Evolutionary conservation across 2,113 vertebrate genomes (phyloP).

Genomic region (Pogonocichla stellata): DNA sequence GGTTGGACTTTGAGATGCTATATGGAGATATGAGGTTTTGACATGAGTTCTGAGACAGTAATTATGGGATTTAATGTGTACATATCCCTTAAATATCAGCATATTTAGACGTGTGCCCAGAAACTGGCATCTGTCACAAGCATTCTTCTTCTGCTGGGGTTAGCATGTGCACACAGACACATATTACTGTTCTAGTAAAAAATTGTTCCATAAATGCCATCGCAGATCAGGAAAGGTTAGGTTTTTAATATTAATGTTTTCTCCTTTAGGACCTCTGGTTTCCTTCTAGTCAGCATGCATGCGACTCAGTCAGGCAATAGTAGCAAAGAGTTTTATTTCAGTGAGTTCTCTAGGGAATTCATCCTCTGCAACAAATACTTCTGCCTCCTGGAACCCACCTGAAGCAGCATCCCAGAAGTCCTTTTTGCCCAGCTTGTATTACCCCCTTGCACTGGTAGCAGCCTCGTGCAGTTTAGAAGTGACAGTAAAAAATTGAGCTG

Average conservation of each 20-base stretch:
- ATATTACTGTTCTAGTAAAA: neutral
- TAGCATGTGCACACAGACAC: rapidly evolving
- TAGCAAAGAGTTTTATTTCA: neutral
- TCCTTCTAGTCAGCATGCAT: neutral
- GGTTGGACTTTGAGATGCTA: neutral
- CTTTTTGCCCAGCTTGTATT: neutral
- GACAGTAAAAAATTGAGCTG: neutral
- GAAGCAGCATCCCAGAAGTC: neutral
- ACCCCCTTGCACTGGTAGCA: neutral
- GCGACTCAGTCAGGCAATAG: rapidly evolving
- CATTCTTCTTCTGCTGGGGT: neutral
- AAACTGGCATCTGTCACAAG: neutral
- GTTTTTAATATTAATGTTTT: neutral
- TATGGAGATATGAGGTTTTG: neutral
- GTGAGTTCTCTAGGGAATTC: neutral
- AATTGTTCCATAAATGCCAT: neutral
- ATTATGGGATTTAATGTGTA: neutral
- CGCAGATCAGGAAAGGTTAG: neutral
- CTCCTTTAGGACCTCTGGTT: neutral
- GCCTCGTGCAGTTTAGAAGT: neutral
- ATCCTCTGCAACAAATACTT: neutral
- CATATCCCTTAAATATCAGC: neutral
- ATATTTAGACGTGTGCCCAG: neutral
- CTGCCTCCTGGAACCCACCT: neutral
- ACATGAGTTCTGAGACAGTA: neutral